phyloP scores from a whole-genome alignment of 2,888 invertebrate genomes.

The Beris morrisii region DNA sequence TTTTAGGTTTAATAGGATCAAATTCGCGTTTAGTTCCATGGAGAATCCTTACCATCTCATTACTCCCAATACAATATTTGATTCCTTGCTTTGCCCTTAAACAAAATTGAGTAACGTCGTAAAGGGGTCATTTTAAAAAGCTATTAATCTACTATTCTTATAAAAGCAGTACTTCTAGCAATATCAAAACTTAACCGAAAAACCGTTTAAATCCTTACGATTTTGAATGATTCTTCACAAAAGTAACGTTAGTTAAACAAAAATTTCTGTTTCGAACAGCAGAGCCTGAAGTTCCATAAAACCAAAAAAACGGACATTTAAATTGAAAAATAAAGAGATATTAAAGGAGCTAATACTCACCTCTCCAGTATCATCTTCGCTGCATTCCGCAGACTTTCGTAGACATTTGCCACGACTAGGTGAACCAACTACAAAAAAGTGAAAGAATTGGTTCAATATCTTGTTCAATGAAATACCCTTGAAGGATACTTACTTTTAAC shows the following conservation, averaged over 20 bases:
- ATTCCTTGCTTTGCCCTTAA: no score
- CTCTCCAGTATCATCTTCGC: constrained; percentile 59
- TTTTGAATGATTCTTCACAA: background rate
- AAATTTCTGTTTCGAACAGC: background rate
- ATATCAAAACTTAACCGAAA: no score
- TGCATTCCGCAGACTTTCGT: constrained; percentile 56
- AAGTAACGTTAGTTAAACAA: background rate
- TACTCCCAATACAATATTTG: no score
- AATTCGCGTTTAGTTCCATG: no score
- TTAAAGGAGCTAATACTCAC: constrained; percentile 47
- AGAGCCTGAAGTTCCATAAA: background rate
- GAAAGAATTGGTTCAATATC: background rate
- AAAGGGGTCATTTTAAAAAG: no score
- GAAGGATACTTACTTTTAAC: constrained; percentile 43
- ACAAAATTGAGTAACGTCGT: no score
- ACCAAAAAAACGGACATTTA: background rate
- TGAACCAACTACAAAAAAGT: constrained; percentile 43
- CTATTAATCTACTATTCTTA: no score
- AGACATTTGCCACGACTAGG: constrained; percentile 48
- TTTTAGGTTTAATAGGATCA: no score
- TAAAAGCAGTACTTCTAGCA: no score
- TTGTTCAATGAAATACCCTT: background rate
- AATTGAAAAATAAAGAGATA: background rate
- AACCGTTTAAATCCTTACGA: no score
- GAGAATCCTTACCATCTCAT: no score